Conservation (phyloP, 2,888 invertebrate species). For the Leucania comma region DNA sequence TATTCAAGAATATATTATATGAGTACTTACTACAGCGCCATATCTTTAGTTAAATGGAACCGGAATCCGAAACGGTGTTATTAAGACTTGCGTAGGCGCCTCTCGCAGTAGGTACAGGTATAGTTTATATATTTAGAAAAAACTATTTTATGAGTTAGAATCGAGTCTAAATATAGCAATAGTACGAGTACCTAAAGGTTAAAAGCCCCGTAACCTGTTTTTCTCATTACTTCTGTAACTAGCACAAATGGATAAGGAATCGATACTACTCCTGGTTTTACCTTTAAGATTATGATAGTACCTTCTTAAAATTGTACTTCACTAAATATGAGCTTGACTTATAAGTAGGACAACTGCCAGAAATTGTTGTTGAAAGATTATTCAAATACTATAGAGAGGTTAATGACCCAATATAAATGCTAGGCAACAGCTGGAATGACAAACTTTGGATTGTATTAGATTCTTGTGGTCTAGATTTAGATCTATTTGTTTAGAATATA, state of each 20-base stretch:
- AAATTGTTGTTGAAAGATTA: slow-evolving; percentile 15
- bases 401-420: slow-evolving; percentile 13
- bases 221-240: slow-evolving; percentile 19
- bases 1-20: neutral
- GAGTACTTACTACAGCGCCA: neutral
- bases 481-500: no score
- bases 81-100: slow-evolving; percentile 26
- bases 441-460: neutral
- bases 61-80: slow-evolving; percentile 14
- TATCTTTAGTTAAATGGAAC: neutral
- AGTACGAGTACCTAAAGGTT: slow-evolving; percentile 20
- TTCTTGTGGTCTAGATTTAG: no score
- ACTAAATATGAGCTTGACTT: neutral
- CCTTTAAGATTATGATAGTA: neutral
- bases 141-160: slow-evolving; percentile 18
- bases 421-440: neutral
- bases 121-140: slow-evolving; percentile 13
- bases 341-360: slow-evolving; percentile 16
- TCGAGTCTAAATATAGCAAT: slow-evolving; percentile 25
- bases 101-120: neutral
- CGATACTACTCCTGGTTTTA: slow-evolving; percentile 10
- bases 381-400: slow-evolving; percentile 2
- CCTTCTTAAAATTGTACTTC: neutral
- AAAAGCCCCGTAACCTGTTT: slow-evolving; percentile 36
- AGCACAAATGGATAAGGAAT: slow-evolving; percentile 21